phyloP scores from a whole-genome alignment of 2,797 vertebrate species.

The Glyptemys insculpta region DNA sequence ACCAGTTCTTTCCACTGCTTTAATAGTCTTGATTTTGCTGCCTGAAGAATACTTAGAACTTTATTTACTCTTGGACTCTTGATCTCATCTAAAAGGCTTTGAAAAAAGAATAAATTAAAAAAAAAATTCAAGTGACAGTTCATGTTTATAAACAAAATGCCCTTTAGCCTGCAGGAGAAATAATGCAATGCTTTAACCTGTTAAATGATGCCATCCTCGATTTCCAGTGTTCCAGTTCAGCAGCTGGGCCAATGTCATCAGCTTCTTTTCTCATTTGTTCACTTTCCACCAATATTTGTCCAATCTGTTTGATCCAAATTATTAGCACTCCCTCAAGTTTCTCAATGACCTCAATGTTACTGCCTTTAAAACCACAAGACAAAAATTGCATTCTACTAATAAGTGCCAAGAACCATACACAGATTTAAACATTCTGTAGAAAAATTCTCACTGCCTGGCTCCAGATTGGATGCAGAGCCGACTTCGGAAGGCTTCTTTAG shows the following conservation, averaged over 20 bases:
- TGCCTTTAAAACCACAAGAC: conserved; percentile 75
- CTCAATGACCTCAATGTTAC: conserved; percentile 83
- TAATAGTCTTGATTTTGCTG: conserved; percentile 83
- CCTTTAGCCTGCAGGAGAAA: background rate
- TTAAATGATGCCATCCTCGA: conserved; percentile 85
- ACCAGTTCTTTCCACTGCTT: conserved; percentile 88
- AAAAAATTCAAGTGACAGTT: background rate
- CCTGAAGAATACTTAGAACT: conserved; percentile 86
- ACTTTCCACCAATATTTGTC: conserved; percentile 84
- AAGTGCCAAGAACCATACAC: background rate
- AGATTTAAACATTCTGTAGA: background rate
- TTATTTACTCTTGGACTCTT: conserved; percentile 86
- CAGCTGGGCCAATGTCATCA: conserved; percentile 85
- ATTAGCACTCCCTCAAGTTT: conserved; percentile 80
- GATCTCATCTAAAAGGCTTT: conserved; percentile 88
- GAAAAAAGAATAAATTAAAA: conserved; percentile 25
- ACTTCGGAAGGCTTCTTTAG: background rate
- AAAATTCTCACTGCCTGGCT: background rate
- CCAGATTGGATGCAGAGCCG: background rate
- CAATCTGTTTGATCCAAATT: conserved; percentile 87
- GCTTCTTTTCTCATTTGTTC: conserved; percentile 89
- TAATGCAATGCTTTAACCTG: conserved; percentile 77
- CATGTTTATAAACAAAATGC: background rate
- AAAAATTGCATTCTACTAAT: background rate
- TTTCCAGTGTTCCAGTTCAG: conserved; percentile 89